Evolutionary conservation across 2,113 vertebrate genomes (phyloP).

Genomic region (Lycocorax pyrrhopterus): DNA sequence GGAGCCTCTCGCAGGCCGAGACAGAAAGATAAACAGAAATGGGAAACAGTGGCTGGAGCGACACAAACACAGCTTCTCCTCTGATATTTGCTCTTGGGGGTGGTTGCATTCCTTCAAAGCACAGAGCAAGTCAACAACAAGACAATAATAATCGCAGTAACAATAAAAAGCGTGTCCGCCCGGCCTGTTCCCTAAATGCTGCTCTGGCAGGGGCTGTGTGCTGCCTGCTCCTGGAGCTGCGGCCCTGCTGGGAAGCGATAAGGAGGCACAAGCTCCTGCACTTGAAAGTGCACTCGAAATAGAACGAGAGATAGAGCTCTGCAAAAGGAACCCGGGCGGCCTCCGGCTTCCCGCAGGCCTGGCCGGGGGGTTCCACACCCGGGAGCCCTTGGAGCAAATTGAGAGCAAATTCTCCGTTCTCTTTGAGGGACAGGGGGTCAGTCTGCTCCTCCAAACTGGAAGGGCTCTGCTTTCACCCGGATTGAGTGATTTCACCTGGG

Average conservation of each 20-base stretch:
- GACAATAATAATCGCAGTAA: not conserved
- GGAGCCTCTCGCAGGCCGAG: not conserved
- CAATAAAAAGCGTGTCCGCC: not conserved
- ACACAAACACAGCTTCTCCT: not conserved
- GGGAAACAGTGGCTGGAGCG: not conserved
- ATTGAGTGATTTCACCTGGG: no score
- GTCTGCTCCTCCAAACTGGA: not conserved
- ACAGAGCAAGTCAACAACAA: not conserved
- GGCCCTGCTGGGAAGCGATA: not conserved
- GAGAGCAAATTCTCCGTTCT: not conserved
- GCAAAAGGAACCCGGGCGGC: not conserved
- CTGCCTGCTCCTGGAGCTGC: not conserved
- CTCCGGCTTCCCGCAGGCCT: not conserved
- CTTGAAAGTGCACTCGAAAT: slow-evolving; percentile 38
- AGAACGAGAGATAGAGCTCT: slow-evolving; percentile 26
- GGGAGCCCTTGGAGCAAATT: not conserved
- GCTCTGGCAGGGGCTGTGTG: not conserved
- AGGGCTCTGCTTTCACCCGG: not conserved
- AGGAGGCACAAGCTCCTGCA: not conserved
- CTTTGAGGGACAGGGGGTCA: not conserved
- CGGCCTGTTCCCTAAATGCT: not conserved
- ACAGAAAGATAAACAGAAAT: slow-evolving; percentile 4
- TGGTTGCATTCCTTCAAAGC: not conserved
- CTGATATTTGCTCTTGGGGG: not conserved
- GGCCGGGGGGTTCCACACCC: not conserved